Evolutionary conservation across 2,888 invertebrate genomes (phyloP).

Genomic region (Lampropteryx suffumata): DNA sequence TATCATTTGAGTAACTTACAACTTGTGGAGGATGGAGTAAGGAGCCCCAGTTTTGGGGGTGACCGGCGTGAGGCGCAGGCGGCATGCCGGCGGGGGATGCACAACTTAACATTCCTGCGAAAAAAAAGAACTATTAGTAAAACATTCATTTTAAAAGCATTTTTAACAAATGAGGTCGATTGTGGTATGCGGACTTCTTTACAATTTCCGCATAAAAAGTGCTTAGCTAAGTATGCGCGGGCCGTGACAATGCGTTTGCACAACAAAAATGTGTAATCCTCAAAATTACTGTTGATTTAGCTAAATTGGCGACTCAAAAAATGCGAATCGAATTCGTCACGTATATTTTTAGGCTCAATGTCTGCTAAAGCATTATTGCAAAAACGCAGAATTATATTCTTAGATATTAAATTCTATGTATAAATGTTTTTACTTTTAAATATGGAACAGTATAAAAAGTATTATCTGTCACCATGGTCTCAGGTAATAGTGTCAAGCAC

Average conservation of each 20-base stretch:
- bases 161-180: conserved; percentile 10
- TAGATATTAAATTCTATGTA: too few relatives aligned
- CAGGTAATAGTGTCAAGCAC: too few relatives aligned
- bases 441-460: too few relatives aligned
- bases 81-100: conserved; percentile 76
- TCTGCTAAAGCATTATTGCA: not conserved
- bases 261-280: conserved; percentile 34
- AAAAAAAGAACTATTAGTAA: conserved; percentile 15
- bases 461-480: too few relatives aligned
- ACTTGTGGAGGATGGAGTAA: conserved; percentile 63
- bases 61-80: conserved; percentile 62
- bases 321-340: conserved; percentile 34
- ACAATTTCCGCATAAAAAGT: conserved; percentile 11
- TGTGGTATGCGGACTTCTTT: conserved; percentile 1
- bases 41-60: conserved; percentile 62
- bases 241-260: conserved; percentile 34
- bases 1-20: conserved; percentile 49
- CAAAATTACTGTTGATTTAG: conserved; percentile 35
- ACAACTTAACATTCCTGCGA: conserved; percentile 72
- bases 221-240: conserved; percentile 29
- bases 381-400: too few relatives aligned
- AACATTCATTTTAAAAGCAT: not conserved
- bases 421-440: too few relatives aligned
- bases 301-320: conserved; percentile 29
- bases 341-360: conserved; percentile 15